Conservation (phyloP, 1,140 invertebrate genomes). For the Saxidomus purpurata region DNA sequence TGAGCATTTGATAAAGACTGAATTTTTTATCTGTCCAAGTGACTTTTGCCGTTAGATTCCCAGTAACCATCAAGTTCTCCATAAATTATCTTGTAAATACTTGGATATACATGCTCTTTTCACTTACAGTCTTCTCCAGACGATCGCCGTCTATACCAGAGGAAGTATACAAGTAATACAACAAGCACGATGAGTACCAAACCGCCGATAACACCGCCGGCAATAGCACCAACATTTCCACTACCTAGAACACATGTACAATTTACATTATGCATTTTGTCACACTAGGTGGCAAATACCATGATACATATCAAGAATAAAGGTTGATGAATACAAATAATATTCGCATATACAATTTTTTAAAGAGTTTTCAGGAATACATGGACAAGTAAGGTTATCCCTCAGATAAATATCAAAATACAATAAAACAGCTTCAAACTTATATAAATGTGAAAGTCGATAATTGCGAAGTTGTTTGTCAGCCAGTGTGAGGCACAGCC, state of each 20-base stretch:
- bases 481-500: too few species aligned
- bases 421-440: too few species aligned
- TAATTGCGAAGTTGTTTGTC: too few species aligned
- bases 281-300: too few species aligned
- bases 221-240: slow-evolving; percentile 23
- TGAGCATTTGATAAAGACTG: not conserved
- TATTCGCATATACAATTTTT: too few species aligned
- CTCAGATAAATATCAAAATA: too few species aligned
- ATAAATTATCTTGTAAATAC: not conserved
- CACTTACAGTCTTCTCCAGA: slow-evolving; percentile 55
- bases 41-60: not conserved
- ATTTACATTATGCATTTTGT: too few species aligned
- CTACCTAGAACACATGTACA: slow-evolving; percentile 37
- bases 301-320: too few species aligned
- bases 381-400: too few species aligned
- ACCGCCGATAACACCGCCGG: slow-evolving; percentile 33
- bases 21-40: not conserved
- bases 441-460: too few species aligned
- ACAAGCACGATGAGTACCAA: slow-evolving; percentile 31
- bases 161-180: slow-evolving; percentile 55
- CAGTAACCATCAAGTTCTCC: not conserved
- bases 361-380: too few species aligned
- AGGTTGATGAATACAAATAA: not conserved
- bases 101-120: not conserved
- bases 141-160: slow-evolving; percentile 50